These are phyloP conservation scores for Halisarca cf. caerulea DNA, from an alignment of 37 sponge, comb jelly and placozoan genomes.

Conservation along the genomic window DNA sequence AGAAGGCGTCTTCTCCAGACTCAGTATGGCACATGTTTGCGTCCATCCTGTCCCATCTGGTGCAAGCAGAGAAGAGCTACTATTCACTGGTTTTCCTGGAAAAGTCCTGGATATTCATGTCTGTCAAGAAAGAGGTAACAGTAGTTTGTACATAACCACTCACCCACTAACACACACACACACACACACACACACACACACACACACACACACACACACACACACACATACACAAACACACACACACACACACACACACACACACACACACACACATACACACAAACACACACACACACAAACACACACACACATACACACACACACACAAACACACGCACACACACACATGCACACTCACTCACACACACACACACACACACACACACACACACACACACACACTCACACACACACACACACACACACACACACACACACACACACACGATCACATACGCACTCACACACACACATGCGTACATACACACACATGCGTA, in stretches of 20 bases:
- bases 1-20: background rate
- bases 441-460: background rate
- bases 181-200: background rate
- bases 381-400: background rate
- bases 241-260: background rate
- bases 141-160: background rate
- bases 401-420: background rate
- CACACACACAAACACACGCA: background rate
- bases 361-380: background rate
- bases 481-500: background rate
- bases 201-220: background rate
- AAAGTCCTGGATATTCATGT: conserved; percentile 20
- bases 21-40: background rate
- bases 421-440: background rate
- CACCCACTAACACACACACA: background rate
- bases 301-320: background rate
- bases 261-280: background rate
- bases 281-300: background rate
- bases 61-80: conserved; percentile 5
- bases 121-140: background rate
- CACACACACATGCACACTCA: background rate
- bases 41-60: background rate
- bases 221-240: background rate
- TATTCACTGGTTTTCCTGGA: conserved; percentile 9
- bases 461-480: background rate